Evolutionary conservation across 2,888 invertebrate genomes (phyloP).

Genomic region (Netelia melanura): DNA sequence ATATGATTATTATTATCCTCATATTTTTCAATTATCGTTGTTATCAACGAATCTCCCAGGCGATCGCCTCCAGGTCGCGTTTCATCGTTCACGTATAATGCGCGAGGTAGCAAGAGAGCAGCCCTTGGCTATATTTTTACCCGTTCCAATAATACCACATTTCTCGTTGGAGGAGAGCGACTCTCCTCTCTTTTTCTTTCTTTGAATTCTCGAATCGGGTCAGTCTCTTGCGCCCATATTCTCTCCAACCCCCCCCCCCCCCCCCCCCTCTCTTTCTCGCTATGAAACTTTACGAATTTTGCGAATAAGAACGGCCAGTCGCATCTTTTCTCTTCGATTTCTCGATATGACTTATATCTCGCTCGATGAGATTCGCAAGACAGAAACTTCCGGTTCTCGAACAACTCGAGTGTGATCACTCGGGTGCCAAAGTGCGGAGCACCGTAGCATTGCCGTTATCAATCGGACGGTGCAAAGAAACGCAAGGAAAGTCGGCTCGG

Average conservation of each 20-base stretch:
- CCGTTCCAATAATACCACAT: constrained; percentile 48
- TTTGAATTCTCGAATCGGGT: constrained; percentile 44
- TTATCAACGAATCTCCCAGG: not conserved
- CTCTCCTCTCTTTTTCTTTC: constrained; percentile 20
- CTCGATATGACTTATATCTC: no score
- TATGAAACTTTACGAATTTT: not conserved
- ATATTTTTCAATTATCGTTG: not conserved
- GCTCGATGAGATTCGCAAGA: no score
- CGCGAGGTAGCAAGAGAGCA: not conserved
- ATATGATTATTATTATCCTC: not conserved
- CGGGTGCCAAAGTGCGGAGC: no score
- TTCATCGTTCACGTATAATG: not conserved
- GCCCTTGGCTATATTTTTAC: constrained; percentile 22
- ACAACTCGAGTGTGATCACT: no score
- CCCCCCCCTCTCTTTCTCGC: not conserved
- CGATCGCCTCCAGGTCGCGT: not conserved
- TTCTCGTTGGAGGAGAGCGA: not conserved
- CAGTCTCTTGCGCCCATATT: constrained; percentile 10
- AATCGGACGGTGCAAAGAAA: no score
- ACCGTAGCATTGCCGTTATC: no score
- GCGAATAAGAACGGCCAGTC: not conserved
- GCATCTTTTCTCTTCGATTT: not conserved
- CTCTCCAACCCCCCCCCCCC: not conserved
- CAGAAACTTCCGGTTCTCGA: no score
- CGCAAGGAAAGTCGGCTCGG: not conserved